Base-by-base conservation (phyloP, 2,113 vertebrate species). In the Carassius auratus region DNA sequence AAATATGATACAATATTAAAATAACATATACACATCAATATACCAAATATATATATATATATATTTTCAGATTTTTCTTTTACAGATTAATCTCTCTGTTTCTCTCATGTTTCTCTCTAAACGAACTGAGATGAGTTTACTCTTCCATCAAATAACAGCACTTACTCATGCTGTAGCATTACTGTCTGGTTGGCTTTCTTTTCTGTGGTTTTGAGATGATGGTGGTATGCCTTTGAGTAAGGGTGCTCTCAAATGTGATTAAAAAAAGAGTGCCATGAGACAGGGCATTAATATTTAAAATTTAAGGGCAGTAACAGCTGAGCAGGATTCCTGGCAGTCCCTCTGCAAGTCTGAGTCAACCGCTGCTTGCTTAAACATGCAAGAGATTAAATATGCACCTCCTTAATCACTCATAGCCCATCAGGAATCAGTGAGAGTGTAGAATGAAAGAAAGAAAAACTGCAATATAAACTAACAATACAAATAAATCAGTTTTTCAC, bases 261-360 rank as follows among this genome's bases (percentile, higher is more conserved):
- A 90, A 89, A 90, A 85, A 78, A 89, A 76, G 71, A 82, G 80
- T 52, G 86, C 36, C 81, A 87, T 85, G 90, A 85, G 85, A 86
- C 88, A 89, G 84, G 83, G 89, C 83, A 88, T 92, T 88, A 90
- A 92, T 89, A 91, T 92, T 90, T 91, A 84, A 93, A 87, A 85
- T 38, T 88, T 79, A 89, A 84, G 59, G 86, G 82, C 69, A 73
- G 74, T 62, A 87, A 85, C 74, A 86, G 80, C 66, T 78, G 71
- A 80, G 88, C 36, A 50, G 21, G 82, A 87, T 88, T 90, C 85
- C 66, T 55, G 89, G 85, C 10, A 75, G 85, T 48, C 59, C 14
- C 55, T 86, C 83, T n/a, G 76, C 61, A 78, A 85, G 77, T 74
- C 86, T 75, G 73, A 91, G 87, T 88, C 79, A 88, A 88, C 79